These are phyloP conservation scores for Lordiphosa collinella DNA, from an alignment of 1,140 invertebrate species.

Conservation along the genomic window DNA sequence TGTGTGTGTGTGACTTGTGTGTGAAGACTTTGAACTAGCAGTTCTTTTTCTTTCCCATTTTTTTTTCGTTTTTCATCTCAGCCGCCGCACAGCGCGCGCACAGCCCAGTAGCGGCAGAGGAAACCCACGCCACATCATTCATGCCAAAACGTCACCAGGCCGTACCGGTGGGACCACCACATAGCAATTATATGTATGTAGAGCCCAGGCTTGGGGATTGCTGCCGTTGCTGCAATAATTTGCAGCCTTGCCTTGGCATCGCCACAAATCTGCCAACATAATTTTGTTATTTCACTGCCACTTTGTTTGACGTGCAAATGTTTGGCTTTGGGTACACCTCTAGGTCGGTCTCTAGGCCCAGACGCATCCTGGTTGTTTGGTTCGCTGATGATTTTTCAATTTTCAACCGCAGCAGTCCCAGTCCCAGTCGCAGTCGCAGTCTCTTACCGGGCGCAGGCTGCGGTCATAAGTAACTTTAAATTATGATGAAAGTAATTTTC, in stretches of 20 bases:
- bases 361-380: conserved; percentile 41
- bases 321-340: conserved; percentile 51
- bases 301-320: conserved; percentile 77
- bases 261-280: conserved; percentile 77
- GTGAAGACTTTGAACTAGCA: no score
- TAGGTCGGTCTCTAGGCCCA: background rate
- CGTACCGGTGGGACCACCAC: background rate
- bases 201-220: conserved; percentile 5
- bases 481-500: conserved; percentile 79
- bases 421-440: conserved; percentile 15
- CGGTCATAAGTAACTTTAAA: conserved; percentile 76
- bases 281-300: conserved; percentile 78
- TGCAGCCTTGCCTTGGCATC: conserved; percentile 39
- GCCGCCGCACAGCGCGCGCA: conserved; percentile 8
- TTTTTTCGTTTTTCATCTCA: conserved; percentile 14
- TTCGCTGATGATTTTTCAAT: conserved; percentile 69
- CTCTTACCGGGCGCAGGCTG: no score
- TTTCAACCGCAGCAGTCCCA: conserved; percentile 29
- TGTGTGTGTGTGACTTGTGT: no score
- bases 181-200: conserved; percentile 56
- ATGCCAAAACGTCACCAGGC: conserved; percentile 58
- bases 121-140: conserved; percentile 77
- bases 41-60: no score
- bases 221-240: conserved; percentile 49
- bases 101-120: conserved; percentile 34